Base-by-base conservation (phyloP, 2,888 invertebrate genomes). In the Linnaemya tessellans region DNA sequence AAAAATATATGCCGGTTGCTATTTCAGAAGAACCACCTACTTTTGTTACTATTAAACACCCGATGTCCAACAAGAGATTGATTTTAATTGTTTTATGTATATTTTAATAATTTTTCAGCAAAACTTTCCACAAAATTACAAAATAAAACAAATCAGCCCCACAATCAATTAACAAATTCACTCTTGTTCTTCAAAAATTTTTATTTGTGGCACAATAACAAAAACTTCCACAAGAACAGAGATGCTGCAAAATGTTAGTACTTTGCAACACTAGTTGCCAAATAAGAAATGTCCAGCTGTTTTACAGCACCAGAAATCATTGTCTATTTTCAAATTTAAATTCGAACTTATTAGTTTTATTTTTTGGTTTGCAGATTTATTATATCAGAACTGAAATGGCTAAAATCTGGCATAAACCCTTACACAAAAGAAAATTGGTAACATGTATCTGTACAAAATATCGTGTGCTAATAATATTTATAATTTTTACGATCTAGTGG, bases 351-450 rank as follows among this genome's bases (percentile, higher is more conserved):
- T 30, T 30, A 20, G 38, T 43, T 62, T 49, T 15, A 10, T 9
- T 35, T 1, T 15, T 30, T n/a, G 9, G 9, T n/a, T 41, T 18
- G 54, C 20, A 13, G 22, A 18, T 54, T 38, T 22, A 11, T 5
- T 13, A 13, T 22, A 54, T 9, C n/a, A 9, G 43, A 51, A 46
- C 49, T n/a, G 1, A 65, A 51, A 82, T 85, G 82, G 85, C 64
- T 7, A 89, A 90, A 83, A 88, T 88, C 60, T 91, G 91, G 91
- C 88, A 89, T 22, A 91, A 90, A 67, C 88, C 91, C 4, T 56
- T 89, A 60, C 91, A 91, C 80, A 89, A 89, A 84, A 89, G 91
- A n/a, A 91, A 90, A 89, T 25, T 88, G 41, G 91, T 91, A 86
- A 87, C 5, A 54, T 88, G 83, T 30, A n/a, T n/a, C 15, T 1